Evolutionary conservation across 1,140 invertebrate species (phyloP).

Genomic region (Ladona fulva): DNA sequence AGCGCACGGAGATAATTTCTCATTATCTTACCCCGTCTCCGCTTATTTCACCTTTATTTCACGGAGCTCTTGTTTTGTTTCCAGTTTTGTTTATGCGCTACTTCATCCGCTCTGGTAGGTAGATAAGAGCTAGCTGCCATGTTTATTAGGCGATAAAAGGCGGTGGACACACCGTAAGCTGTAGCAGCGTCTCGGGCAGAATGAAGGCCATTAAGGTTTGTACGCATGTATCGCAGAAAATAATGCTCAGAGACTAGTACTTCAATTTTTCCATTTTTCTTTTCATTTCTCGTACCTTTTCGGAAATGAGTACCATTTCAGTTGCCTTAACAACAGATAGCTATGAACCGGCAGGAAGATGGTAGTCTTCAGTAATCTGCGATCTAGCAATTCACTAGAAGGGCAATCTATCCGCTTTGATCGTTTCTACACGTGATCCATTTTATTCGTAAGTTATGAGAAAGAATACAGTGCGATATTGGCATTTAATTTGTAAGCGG

Average conservation of each 20-base stretch:
- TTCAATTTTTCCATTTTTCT: no score
- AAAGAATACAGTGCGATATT: no score
- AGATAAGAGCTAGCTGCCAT: not conserved
- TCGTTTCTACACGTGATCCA: no score
- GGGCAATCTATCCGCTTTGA: no score
- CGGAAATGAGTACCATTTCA: no score
- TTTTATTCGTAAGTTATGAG: no score
- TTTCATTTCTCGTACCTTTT: no score
- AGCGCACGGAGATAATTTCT: not conserved
- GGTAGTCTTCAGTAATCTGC: no score
- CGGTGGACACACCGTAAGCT: not conserved
- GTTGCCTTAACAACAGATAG: no score
- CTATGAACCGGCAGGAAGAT: no score
- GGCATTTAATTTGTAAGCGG: no score
- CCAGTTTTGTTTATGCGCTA: not conserved
- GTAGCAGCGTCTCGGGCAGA: not conserved
- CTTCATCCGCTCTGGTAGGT: not conserved
- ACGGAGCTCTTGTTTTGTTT: not conserved
- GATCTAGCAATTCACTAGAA: no score
- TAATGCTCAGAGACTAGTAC: not conserved
- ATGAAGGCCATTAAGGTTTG: not conserved
- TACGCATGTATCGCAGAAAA: not conserved
- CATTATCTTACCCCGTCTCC: not conserved
- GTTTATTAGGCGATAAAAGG: conserved; percentile 1
- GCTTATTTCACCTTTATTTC: not conserved